These are phyloP conservation scores for Eupelmus urozonus DNA, from an alignment of 2,888 invertebrate genomes.

Conservation along the genomic window DNA sequence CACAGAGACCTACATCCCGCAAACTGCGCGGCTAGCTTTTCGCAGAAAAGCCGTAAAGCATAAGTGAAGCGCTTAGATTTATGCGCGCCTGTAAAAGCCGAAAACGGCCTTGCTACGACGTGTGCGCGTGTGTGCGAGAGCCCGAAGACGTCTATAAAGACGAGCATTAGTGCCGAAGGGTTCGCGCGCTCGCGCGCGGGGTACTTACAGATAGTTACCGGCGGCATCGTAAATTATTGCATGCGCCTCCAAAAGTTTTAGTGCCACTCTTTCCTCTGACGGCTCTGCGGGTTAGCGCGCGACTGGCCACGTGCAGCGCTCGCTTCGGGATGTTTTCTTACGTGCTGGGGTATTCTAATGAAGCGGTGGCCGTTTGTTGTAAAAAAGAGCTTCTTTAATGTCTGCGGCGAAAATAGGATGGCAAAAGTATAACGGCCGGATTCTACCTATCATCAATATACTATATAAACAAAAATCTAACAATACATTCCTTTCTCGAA, in stretches of 20 bases:
- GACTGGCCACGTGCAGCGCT: too few relatives aligned
- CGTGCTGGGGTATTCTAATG: too few relatives aligned
- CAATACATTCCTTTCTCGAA: too few relatives aligned
- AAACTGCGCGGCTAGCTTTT: slow-evolving; percentile 63
- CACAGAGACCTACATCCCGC: slow-evolving; percentile 55
- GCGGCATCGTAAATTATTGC: slow-evolving; percentile 75
- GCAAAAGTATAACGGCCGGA: too few relatives aligned
- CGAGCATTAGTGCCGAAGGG: slow-evolving; percentile 67
- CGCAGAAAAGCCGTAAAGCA: slow-evolving; percentile 70
- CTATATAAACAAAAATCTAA: too few relatives aligned
- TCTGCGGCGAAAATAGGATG: too few relatives aligned
- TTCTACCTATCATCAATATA: too few relatives aligned
- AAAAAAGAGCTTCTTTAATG: too few relatives aligned
- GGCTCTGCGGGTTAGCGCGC: not conserved
- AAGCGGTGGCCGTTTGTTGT: too few relatives aligned
- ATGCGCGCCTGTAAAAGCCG: slow-evolving; percentile 64
- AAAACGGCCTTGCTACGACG: not conserved
- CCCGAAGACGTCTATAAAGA: slow-evolving; percentile 59
- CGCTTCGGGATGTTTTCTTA: too few relatives aligned
- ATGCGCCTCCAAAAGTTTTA: slow-evolving; percentile 73
- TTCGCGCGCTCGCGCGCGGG: slow-evolving; percentile 57
- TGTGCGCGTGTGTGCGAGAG: not conserved
- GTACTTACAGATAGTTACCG: slow-evolving; percentile 75
- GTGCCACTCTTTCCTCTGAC: slow-evolving; percentile 63
- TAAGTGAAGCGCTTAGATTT: slow-evolving; percentile 67